These are phyloP conservation scores for Gibbula magus DNA, from an alignment of 2,888 invertebrate species.

Conservation along the genomic window DNA sequence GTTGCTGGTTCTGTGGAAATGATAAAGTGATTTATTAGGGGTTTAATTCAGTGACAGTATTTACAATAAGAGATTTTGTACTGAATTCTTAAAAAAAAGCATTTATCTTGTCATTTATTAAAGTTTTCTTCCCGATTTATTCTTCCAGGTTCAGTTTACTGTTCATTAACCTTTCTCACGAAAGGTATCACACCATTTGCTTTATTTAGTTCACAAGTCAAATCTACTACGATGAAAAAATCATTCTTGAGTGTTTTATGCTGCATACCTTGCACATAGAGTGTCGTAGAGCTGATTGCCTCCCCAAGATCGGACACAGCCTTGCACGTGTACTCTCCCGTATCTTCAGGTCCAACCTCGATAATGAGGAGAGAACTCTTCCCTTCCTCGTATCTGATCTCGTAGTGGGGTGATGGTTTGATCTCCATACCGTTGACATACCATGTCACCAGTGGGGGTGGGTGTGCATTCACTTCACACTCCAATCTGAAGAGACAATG, in stretches of 20 bases:
- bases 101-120: neutral
- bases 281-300: constrained; percentile 93
- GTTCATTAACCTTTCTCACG: too few relatives aligned
- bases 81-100: neutral
- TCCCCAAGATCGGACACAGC: constrained; percentile 95
- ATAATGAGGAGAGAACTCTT: constrained; percentile 70
- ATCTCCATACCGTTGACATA: constrained; percentile 76
- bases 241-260: neutral
- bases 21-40: neutral
- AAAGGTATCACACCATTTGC: too few relatives aligned
- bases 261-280: constrained; percentile 77
- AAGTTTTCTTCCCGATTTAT: neutral
- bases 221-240: neutral
- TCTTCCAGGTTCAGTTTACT: neutral
- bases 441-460: constrained; percentile 75
- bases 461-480: constrained; percentile 68
- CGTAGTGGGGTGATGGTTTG: constrained; percentile 71
- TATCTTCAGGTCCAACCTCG: constrained; percentile 86
- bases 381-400: constrained; percentile 66
- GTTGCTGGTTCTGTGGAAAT: constrained; percentile 51
- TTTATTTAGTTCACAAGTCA: neutral
- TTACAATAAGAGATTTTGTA: neutral
- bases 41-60: neutral
- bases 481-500: constrained; percentile 62
- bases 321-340: constrained; percentile 95